Conservation (phyloP, 2,888 invertebrate species). For the Caradrina clavipalpis region DNA sequence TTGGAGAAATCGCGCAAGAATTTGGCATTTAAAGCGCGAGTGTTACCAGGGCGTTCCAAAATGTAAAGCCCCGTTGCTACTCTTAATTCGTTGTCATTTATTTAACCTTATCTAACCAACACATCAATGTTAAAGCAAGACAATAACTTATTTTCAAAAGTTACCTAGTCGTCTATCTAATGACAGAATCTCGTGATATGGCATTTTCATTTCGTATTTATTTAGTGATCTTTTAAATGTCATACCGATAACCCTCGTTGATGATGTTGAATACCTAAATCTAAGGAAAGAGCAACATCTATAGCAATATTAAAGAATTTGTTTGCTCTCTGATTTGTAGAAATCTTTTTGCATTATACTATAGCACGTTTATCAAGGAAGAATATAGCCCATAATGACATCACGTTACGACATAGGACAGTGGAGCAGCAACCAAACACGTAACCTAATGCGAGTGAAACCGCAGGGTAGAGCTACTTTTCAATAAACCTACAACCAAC, state of each 20-base stretch:
- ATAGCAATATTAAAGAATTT: too few species aligned
- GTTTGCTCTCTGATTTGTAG: too few species aligned
- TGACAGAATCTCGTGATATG: not conserved
- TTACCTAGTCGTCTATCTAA: conserved; percentile 17
- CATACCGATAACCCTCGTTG: conserved; percentile 15
- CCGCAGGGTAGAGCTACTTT: not conserved
- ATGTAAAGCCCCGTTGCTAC: conserved; percentile 24
- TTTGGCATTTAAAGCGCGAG: not conserved
- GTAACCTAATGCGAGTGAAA: too few species aligned
- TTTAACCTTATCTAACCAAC: conserved; percentile 45
- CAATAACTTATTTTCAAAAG: conserved; percentile 16
- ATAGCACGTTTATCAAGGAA: too few species aligned
- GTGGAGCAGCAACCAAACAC: too few species aligned
- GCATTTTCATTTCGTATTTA: conserved; percentile 10
- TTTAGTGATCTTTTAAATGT: conserved; percentile 21
- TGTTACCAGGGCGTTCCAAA: conserved; percentile 10
- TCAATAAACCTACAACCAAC: conserved; percentile 6
- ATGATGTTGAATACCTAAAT: conserved; percentile 3
- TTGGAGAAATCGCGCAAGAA: conserved; percentile 1
- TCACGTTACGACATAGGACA: too few species aligned
- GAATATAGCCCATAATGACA: too few species aligned
- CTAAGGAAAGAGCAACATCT: conserved; percentile 4
- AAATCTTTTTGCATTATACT: too few species aligned
- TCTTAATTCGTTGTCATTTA: conserved; percentile 31
- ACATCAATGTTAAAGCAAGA: conserved; percentile 27